Conservation (phyloP, 2,888 invertebrate genomes). For the Drosophila subsilvestris region DNA sequence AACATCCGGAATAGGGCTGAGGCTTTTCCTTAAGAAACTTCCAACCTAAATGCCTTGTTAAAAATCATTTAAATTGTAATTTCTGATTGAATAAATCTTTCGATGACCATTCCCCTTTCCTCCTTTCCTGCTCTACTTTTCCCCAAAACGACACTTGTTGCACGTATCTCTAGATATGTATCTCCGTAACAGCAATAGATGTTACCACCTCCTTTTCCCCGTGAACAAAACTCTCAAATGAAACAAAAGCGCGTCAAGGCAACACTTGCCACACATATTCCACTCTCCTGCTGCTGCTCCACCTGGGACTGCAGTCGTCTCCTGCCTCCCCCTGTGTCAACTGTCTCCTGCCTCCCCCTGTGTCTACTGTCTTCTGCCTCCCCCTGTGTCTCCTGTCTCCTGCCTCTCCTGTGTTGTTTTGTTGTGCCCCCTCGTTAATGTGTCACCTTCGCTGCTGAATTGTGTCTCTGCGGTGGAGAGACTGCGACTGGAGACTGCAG, state of each 20-base stretch:
- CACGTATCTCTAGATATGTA: constrained; percentile 19
- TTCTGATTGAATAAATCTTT: not conserved
- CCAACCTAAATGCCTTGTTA: too few relatives aligned
- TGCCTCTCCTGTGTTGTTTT: constrained; percentile 1
- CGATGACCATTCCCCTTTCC: not conserved
- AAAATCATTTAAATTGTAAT: too few relatives aligned
- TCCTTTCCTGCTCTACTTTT: constrained; percentile 2
- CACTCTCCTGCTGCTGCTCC: not conserved
- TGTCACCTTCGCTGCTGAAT: constrained; percentile 71
- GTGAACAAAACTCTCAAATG: not conserved
- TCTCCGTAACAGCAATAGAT: constrained; percentile 5
- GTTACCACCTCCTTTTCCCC: constrained; percentile 15
- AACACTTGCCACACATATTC: constrained; percentile 26
- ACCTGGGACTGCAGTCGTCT: constrained; percentile 6
- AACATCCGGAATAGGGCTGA: too few relatives aligned
- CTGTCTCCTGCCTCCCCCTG: constrained; percentile 18
- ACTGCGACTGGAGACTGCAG: constrained; percentile 37
- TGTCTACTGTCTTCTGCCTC: constrained; percentile 5
- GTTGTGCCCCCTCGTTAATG: constrained; percentile 60
- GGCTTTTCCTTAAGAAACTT: too few relatives aligned
- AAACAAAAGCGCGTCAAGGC: constrained; percentile 50
- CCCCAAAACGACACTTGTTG: constrained; percentile 6
- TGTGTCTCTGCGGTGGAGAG: constrained; percentile 49
- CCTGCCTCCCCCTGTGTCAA: constrained; percentile 23
- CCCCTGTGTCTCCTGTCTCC: constrained; percentile 19